Percentiles rank a stretch among this genome's conserved stretches.
These are phyloP conservation scores for Perizoma flavofasciatum DNA, from an alignment of 2,888 invertebrate species.

Conservation along the genomic window DNA sequence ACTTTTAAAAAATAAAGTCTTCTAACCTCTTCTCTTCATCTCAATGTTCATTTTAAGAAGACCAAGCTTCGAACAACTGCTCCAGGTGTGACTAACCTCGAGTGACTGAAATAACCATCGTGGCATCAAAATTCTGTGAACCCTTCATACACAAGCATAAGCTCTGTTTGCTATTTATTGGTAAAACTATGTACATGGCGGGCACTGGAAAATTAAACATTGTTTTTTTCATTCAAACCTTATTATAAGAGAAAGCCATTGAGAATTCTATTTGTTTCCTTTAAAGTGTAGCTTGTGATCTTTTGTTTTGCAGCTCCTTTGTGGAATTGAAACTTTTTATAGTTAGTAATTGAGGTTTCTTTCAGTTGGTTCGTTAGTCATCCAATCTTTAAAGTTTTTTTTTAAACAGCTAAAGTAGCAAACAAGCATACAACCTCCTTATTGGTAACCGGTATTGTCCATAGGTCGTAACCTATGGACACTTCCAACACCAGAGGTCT, in stretches of 20 bases:
- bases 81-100: too few species aligned
- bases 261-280: slow-evolving; percentile 22
- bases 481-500: too few species aligned
- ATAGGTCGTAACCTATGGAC: too few species aligned
- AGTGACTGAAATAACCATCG: too few species aligned
- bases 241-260: slow-evolving; percentile 21
- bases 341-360: slow-evolving; percentile 2
- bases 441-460: too few species aligned
- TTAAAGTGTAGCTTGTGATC: slow-evolving; percentile 9
- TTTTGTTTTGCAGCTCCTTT: slow-evolving; percentile 22
- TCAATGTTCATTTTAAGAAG: too few species aligned
- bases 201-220: slow-evolving; percentile 28
- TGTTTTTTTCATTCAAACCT: slow-evolving; percentile 26
- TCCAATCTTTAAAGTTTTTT: slow-evolving; percentile 1
- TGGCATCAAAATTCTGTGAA: too few species aligned
- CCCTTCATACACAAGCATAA: neutral
- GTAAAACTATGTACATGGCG: slow-evolving; percentile 24
- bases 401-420: too few species aligned
- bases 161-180: slow-evolving; percentile 2
- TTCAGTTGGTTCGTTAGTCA: slow-evolving; percentile 10
- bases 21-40: too few species aligned
- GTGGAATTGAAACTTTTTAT: slow-evolving; percentile 19
- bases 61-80: too few species aligned
- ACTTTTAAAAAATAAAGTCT: neutral
- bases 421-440: too few species aligned